phyloP scores from a whole-genome alignment of 2,888 invertebrate genomes.

The Cosmorhoe ocellata region DNA sequence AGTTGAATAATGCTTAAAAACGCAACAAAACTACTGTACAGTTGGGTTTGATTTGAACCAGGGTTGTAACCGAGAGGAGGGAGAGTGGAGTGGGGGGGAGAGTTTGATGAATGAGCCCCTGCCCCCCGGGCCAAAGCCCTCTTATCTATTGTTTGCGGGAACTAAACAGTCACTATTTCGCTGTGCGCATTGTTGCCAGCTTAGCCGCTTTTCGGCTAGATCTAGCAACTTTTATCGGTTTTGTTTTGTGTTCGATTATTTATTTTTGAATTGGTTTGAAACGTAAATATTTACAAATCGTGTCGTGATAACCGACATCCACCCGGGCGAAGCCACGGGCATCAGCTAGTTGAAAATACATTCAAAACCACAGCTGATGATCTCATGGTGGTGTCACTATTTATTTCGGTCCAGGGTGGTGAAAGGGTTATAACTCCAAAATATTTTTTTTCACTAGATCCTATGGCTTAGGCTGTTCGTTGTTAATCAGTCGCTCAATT shows the following conservation, averaged over 20 bases:
- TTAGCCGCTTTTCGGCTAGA: conserved; percentile 31
- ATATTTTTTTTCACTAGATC: too few relatives aligned
- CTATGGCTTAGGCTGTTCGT: too few relatives aligned
- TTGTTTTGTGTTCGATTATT: background rate
- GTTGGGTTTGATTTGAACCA: conserved; percentile 8
- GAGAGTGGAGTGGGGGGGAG: conserved; percentile 4
- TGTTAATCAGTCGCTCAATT: too few relatives aligned
- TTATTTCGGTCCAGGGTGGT: too few relatives aligned
- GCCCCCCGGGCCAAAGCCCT: conserved; percentile 37
- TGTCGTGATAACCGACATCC: too few relatives aligned
- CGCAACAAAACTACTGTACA: conserved; percentile 18
- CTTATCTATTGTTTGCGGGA: conserved; percentile 60
- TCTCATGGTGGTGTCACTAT: too few relatives aligned
- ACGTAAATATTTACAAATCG: too few relatives aligned
- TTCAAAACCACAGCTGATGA: too few relatives aligned
- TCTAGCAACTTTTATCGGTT: conserved; percentile 10
- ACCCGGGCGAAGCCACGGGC: too few relatives aligned
- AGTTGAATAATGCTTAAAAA: conserved; percentile 21
- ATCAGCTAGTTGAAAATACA: too few relatives aligned
- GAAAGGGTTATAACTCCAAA: too few relatives aligned
- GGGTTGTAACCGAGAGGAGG: conserved; percentile 15
- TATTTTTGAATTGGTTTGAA: too few relatives aligned
- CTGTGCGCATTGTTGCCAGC: conserved; percentile 30
- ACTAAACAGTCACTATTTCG: conserved; percentile 38
- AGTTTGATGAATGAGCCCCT: conserved; percentile 43